These are phyloP conservation scores for Eulemur rufifrons DNA, from an alignment of 2,113 vertebrate species.

Conservation along the genomic window DNA sequence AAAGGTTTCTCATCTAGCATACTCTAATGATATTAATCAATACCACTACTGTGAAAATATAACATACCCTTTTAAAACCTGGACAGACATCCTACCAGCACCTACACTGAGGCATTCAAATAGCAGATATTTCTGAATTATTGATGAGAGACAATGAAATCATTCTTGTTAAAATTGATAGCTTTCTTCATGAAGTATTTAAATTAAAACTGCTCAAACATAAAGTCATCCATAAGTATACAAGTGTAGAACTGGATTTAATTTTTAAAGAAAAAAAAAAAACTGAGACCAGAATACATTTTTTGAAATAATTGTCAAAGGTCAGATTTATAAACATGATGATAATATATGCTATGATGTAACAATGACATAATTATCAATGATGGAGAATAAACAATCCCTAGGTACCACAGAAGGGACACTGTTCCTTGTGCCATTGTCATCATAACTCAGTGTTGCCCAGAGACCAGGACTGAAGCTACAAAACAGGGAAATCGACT, in stretches of 20 bases:
- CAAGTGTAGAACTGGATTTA: neutral
- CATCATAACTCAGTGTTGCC: neutral
- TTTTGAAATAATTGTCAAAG: neutral
- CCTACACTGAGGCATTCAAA: neutral
- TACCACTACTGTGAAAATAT: neutral
- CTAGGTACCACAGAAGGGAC: neutral
- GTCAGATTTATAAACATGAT: neutral
- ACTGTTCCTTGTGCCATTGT: neutral
- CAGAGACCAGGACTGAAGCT: neutral
- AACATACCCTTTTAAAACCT: slow-evolving; percentile 12
- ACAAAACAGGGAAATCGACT: neutral
- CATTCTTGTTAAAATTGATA: slow-evolving; percentile 46
- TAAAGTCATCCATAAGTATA: neutral
- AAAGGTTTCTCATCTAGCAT: slow-evolving; percentile 10
- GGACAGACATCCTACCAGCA: neutral
- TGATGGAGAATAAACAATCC: neutral
- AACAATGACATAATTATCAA: neutral
- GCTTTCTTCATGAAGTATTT: slow-evolving; percentile 54
- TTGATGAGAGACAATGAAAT: slow-evolving; percentile 41
- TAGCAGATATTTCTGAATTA: slow-evolving; percentile 55
- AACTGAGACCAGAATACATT: neutral
- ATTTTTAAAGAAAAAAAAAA: neutral
- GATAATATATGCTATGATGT: neutral
- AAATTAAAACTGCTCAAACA: slow-evolving; percentile 25
- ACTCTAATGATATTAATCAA: slow-evolving; percentile 22